Percentiles rank a stretch among this genome's conserved stretches.
These are phyloP conservation scores for Theodoxus fluviatilis DNA, from an alignment of 2,888 invertebrate species.

Conservation along the genomic window DNA sequence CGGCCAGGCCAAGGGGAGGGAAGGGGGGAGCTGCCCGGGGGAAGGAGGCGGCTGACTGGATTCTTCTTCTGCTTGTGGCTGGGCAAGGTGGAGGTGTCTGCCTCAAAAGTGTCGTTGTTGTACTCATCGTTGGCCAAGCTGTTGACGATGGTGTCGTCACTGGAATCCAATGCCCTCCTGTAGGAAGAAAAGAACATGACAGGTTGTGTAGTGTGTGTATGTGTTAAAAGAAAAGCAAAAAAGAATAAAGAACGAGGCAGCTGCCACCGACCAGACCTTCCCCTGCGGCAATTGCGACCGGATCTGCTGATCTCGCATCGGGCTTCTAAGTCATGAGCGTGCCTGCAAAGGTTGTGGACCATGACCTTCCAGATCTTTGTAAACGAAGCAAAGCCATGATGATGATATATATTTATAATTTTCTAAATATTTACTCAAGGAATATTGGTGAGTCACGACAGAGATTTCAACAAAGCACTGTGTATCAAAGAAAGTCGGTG, in stretches of 20 bases:
- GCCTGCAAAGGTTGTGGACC: too few relatives aligned
- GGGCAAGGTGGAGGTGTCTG: conserved; percentile 35
- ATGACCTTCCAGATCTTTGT: too few relatives aligned
- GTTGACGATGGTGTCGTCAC: conserved; percentile 48
- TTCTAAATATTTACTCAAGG: too few relatives aligned
- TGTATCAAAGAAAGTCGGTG: too few relatives aligned
- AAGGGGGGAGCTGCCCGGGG: conserved; percentile 35
- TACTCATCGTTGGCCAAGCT: conserved; percentile 46
- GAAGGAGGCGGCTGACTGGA: conserved; percentile 37
- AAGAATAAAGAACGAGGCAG: background rate
- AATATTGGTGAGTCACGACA: too few relatives aligned
- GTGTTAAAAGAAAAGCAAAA: background rate
- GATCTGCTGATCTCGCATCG: too few relatives aligned
- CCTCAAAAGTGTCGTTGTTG: conserved; percentile 45
- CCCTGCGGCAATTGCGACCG: too few relatives aligned
- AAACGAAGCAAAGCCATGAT: too few relatives aligned
- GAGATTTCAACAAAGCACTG: too few relatives aligned
- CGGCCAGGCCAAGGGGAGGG: conserved; percentile 36
- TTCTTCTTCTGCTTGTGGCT: conserved; percentile 40
- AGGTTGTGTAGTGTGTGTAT: background rate
- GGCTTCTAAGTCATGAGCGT: too few relatives aligned
- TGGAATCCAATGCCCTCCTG: conserved; percentile 28
- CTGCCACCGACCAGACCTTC: too few relatives aligned
- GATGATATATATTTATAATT: too few relatives aligned
- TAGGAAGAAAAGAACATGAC: background rate